Percentiles rank a stretch among this genome's conserved stretches.
Evolutionary conservation across 2,888 invertebrate genomes (phyloP).

Genomic region (Hydrotaea cyrtoneurina): DNA sequence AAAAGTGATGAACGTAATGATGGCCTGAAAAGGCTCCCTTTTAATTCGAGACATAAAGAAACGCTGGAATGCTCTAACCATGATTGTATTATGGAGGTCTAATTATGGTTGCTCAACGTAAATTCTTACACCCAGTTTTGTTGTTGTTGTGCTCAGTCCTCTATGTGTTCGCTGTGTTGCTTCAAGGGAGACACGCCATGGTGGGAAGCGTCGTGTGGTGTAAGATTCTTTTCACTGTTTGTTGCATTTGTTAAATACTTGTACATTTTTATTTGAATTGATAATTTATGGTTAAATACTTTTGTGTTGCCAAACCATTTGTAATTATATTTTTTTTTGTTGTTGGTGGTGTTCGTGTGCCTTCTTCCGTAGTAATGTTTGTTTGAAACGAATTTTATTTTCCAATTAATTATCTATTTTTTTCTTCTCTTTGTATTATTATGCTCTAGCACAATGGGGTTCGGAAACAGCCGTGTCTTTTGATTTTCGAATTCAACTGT

Average conservation of each 20-base stretch:
- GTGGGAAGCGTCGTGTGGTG: background rate
- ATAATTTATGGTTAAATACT: conserved; percentile 49
- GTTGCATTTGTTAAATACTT: background rate
- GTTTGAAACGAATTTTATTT: conserved; percentile 1
- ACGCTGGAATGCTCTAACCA: conserved; percentile 34
- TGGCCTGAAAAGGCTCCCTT: background rate
- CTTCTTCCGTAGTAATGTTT: background rate
- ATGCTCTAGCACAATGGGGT: no score
- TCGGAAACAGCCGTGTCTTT: no score
- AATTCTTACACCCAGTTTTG: background rate
- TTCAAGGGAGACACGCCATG: no score
- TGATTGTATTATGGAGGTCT: conserved; percentile 47
- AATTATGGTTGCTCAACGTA: conserved; percentile 44
- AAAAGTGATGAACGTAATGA: conserved; percentile 2
- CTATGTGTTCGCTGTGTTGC: no score
- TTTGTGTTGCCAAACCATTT: conserved; percentile 27
- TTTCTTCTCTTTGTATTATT: background rate
- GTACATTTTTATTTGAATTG: conserved; percentile 34
- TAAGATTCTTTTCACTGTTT: background rate
- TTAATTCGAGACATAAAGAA: background rate
- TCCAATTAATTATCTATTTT: conserved; percentile 14
- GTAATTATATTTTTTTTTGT: conserved; percentile 10
- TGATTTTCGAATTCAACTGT: background rate
- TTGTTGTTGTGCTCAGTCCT: background rate
- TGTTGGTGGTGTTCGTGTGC: background rate